These are phyloP conservation scores for Macquaria australasica DNA, from an alignment of 2,113 vertebrate species.

Conservation along the genomic window DNA sequence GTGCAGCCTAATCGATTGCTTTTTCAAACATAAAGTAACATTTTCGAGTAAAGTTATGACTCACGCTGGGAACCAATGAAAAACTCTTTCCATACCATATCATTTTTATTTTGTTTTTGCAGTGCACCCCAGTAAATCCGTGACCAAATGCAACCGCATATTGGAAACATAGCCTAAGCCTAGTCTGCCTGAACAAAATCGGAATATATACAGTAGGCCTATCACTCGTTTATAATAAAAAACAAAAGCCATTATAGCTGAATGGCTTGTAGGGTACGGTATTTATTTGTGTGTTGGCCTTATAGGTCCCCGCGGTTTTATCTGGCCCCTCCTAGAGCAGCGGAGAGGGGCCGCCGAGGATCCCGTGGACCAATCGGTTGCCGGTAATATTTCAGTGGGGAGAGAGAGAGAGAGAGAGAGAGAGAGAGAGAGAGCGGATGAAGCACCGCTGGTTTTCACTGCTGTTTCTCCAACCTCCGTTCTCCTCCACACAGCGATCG, in stretches of 20 bases:
- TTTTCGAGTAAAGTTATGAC: not conserved
- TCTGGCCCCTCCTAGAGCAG: slow-evolving; percentile 77
- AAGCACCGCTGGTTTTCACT: slow-evolving; percentile 55
- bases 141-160: not conserved
- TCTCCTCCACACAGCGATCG: slow-evolving; percentile 53
- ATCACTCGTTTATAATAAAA: not conserved
- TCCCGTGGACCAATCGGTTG: slow-evolving; percentile 80
- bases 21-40: too few relatives aligned
- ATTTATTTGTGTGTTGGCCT: slow-evolving; percentile 24
- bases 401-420: slow-evolving; percentile 57
- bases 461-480: slow-evolving; percentile 61
- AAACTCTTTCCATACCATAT: too few relatives aligned
- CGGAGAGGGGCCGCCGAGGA: slow-evolving; percentile 57
- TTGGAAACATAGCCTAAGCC: not conserved
- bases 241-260: too few relatives aligned
- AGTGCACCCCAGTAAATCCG: not conserved
- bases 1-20: too few relatives aligned
- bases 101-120: too few relatives aligned
- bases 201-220: not conserved
- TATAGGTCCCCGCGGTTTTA: slow-evolving; percentile 24
- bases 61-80: not conserved
- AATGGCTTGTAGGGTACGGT: too few relatives aligned
- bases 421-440: slow-evolving; percentile 29
- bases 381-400: slow-evolving; percentile 72
- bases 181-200: too few relatives aligned